These are phyloP conservation scores for Brachionus rubens DNA, from an alignment of 1,140 invertebrate species.

Conservation along the genomic window DNA sequence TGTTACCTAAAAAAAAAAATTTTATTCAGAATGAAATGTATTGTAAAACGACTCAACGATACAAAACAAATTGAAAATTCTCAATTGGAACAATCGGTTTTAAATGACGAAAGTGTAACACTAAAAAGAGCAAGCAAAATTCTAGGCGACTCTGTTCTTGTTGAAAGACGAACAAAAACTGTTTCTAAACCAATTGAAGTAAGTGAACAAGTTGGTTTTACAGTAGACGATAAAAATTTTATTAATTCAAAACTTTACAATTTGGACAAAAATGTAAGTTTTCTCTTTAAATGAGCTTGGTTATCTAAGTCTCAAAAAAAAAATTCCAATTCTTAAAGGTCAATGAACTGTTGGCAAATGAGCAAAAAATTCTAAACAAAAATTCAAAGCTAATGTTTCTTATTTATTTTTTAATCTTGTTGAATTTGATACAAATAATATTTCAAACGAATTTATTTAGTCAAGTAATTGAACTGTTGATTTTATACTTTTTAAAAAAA, in stretches of 20 bases:
- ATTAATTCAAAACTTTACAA: conserved; percentile 16
- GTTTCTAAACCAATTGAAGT: neutral
- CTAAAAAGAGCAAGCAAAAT: conserved; percentile 11
- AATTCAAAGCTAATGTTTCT: neutral
- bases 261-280: conserved; percentile 37
- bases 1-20: neutral
- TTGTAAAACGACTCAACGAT: neutral
- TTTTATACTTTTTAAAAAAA: neutral
- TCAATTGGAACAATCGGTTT: neutral
- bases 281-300: neutral
- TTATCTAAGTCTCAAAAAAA: neutral
- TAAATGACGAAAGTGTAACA: neutral
- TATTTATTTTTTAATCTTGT: neutral
- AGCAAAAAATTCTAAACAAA: conserved; percentile 29
- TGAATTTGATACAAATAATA: conserved; percentile 12
- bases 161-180: neutral
- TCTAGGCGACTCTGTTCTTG: neutral
- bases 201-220: neutral
- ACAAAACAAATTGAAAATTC: neutral
- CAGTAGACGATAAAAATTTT: neutral
- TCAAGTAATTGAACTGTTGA: conserved; percentile 23
- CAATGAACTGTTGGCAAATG: conserved; percentile 13
- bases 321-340: neutral
- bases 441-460: conserved; percentile 29
- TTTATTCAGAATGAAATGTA: conserved; percentile 24